A percentile compares a stretch with the other conserved stretches of the same genome.
phyloP scores from a whole-genome alignment of 2,797 vertebrate species.

The Crenuchus spilurus region DNA sequence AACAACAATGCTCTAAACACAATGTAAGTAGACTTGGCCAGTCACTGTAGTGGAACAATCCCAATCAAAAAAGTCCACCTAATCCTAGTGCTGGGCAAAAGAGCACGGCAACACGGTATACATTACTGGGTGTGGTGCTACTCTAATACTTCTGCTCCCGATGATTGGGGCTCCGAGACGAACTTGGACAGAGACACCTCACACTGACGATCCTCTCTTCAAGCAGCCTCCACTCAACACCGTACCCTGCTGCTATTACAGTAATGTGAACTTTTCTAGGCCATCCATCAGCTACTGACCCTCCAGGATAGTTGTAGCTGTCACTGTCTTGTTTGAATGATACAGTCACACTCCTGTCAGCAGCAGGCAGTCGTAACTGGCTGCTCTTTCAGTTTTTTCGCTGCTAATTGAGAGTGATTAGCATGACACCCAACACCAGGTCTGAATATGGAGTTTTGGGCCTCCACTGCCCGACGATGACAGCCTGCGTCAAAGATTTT shows the following conservation, averaged over 20 bases:
- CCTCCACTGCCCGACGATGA: constrained; percentile 65
- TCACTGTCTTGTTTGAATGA: constrained; percentile 67
- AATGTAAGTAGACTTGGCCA: not conserved
- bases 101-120: constrained; percentile 15
- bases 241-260: constrained; percentile 18
- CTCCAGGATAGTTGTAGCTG: constrained; percentile 40
- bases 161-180: not conserved
- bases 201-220: not conserved
- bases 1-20: too few species aligned
- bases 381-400: constrained; percentile 74
- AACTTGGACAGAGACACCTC: too few species aligned
- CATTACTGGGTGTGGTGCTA: constrained; percentile 36
- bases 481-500: constrained; percentile 74
- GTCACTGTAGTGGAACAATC: too few species aligned
- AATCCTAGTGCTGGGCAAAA: not conserved
- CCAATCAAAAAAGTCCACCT: not conserved
- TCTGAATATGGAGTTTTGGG: constrained; percentile 67
- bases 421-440: constrained; percentile 75
- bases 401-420: constrained; percentile 82
- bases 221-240: constrained; percentile 17
- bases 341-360: constrained; percentile 68
- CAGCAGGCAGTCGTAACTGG: constrained; percentile 69
- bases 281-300: constrained; percentile 37
- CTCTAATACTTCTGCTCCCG: constrained; percentile 11
- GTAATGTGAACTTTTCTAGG: constrained; percentile 31